Conservation (phyloP, 2,113 vertebrate species). For the Ceyx melanurus region DNA sequence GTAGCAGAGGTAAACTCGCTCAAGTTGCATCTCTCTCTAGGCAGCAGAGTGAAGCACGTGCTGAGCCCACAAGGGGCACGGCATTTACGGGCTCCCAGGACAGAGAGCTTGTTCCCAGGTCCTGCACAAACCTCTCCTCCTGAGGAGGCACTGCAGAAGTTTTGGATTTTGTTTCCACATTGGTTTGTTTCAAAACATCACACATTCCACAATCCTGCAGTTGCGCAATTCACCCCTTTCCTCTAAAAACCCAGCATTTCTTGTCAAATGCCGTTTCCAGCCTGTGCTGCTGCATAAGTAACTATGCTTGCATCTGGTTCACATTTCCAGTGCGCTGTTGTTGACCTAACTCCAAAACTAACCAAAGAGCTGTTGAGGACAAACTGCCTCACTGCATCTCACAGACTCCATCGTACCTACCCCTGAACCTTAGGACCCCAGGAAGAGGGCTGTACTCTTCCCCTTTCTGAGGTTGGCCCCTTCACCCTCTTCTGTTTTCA, state of each 20-base stretch:
- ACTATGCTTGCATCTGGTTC: background rate
- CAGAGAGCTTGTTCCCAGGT: background rate
- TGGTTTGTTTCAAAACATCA: background rate
- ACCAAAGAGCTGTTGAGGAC: background rate
- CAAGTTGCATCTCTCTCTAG: background rate
- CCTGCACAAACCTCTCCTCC: background rate
- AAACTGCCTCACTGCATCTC: background rate
- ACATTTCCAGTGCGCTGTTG: background rate
- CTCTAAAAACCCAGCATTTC: background rate
- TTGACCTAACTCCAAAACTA: conserved; percentile 3
- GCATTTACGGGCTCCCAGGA: background rate
- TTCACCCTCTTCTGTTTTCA: background rate
- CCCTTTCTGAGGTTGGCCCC: background rate
- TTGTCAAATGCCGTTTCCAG: background rate
- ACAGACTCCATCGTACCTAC: rapidly evolving
- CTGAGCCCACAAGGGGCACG: background rate
- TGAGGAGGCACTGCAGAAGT: background rate
- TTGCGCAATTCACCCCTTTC: background rate
- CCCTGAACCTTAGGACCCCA: rapidly evolving
- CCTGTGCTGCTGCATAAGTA: background rate
- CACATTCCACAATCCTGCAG: background rate
- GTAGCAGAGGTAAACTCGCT: background rate
- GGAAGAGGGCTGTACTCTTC: rapidly evolving
- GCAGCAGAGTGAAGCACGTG: background rate
- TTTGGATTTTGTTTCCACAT: background rate